Base-by-base conservation (phyloP, 2,888 invertebrate species). In the Lepidochitona cinerea region DNA sequence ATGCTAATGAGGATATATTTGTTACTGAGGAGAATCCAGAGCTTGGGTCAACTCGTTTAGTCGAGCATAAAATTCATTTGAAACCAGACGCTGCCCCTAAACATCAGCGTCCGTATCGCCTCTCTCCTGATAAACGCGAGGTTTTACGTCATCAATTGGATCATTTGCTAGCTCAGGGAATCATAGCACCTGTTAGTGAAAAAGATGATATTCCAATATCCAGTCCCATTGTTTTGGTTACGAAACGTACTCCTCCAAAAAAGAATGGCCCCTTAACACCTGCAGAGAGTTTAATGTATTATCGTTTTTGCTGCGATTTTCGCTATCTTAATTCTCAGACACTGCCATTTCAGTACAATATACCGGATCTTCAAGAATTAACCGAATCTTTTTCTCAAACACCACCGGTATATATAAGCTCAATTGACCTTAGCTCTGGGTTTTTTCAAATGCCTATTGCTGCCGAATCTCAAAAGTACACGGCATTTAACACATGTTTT, bases 271-370 rank as follows among this genome's bases (percentile, higher is more conserved):
- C 66, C n/a, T n/a, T 18, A 23, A 36, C 66, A 12, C 35, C 35
- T n/a, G n/a, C 35, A 66, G 35, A 5, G 1, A 26, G n/a, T 36
- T 37, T 66, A 29, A 36, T n/a, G 18, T 23, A 23, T n/a, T 33
- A 70, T 26, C 33, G 68, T 1, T 72, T 68, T n/a, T 54, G 72
- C 54, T 67, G 67, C 18, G 67, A 72, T 36, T 72, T 67, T 54
- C 29, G 72, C 0, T 67, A 49, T 52, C 23, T 68, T 9, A 72
- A 72, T 36, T 53, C 49, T 26, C 68, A 68, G 29, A 72, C 72
- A 23, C n/a, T 36, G 52, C 23, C 14, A 1, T 67, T 72, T 35
- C 26, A 33, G 3, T 72, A 72, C 33, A 33, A 18, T 12, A 72
- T 72, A 26, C 67, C 72, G 26, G 41, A 68, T 37, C 18, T 67